A percentile compares a stretch with the other conserved stretches of the same genome.
phyloP scores from a whole-genome alignment of 1,140 invertebrate species.

The Zaprionus africanus region DNA sequence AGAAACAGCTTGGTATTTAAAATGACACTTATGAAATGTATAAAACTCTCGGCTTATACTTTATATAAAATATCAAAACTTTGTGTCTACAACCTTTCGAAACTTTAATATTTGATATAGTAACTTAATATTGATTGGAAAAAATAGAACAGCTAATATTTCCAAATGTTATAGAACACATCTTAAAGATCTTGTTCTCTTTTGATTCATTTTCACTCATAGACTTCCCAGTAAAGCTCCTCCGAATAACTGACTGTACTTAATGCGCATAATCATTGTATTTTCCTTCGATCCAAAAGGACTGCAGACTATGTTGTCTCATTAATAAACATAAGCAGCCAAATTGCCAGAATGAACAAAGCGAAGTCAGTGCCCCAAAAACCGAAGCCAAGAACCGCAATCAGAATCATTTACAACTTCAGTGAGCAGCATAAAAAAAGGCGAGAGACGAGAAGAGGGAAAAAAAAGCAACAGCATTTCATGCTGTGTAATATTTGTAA shows the following conservation, averaged over 20 bases:
- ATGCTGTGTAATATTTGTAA: slow-evolving; percentile 73
- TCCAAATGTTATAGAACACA: too few relatives aligned
- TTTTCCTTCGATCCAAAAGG: background rate
- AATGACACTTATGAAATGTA: background rate
- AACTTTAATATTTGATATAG: background rate
- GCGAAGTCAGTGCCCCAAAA: slow-evolving; percentile 24
- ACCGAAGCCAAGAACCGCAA: slow-evolving; percentile 37
- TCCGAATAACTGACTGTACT: background rate
- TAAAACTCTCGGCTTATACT: background rate
- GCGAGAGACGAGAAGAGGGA: slow-evolving; percentile 18
- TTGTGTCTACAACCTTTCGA: background rate
- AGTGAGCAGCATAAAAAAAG: slow-evolving; percentile 52
- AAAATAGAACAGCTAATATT: too few relatives aligned
- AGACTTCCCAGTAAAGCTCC: too few relatives aligned
- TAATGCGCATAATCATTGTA: background rate
- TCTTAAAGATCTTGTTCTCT: too few relatives aligned
- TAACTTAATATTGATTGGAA: background rate
- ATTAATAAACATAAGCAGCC: slow-evolving; percentile 78
- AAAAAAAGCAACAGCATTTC: slow-evolving; percentile 17
- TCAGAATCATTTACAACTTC: slow-evolving; percentile 69
- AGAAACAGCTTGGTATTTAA: background rate
- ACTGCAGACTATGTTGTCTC: slow-evolving; percentile 61
- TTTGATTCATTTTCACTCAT: too few relatives aligned
- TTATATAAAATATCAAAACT: background rate
- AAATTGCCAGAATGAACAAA: slow-evolving; percentile 37